phyloP scores from a whole-genome alignment of 2,113 vertebrate species.

The Brachionichthys hirsutus region DNA sequence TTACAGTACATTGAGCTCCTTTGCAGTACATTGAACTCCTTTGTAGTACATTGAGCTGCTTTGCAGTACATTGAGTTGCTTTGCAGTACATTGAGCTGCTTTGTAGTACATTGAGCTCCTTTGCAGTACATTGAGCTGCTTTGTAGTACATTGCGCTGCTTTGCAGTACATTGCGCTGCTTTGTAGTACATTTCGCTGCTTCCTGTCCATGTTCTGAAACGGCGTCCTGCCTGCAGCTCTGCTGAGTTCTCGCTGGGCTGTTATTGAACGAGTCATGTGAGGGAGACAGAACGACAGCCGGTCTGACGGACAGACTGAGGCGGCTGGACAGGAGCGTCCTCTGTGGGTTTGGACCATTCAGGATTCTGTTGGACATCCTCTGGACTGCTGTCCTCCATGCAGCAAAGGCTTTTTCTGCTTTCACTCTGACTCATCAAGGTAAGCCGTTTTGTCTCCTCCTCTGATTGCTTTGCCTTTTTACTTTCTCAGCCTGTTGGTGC shows the following conservation, averaged over 20 bases:
- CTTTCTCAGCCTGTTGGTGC: no score
- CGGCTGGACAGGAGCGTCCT: conserved; percentile 33
- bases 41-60: no score
- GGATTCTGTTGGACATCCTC: conserved; percentile 34
- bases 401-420: conserved; percentile 37
- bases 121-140: no score
- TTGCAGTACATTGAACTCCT: no score
- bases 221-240: conserved; percentile 51
- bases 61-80: no score
- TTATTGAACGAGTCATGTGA: conserved; percentile 53
- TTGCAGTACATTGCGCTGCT: background rate
- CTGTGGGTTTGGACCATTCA: conserved; percentile 36
- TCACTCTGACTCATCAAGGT: conserved; percentile 67
- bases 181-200: no score
- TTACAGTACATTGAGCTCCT: no score
- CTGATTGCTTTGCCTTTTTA: background rate
- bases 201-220: conserved; percentile 31
- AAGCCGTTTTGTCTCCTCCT: conserved; percentile 9
- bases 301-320: conserved; percentile 27
- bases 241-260: conserved; percentile 39
- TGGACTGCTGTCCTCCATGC: conserved; percentile 52
- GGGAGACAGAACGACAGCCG: conserved; percentile 16
- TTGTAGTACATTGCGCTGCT: no score
- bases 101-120: no score
- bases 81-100: no score